phyloP scores from a whole-genome alignment of 2,797 vertebrate genomes.

The Squalus acanthias region DNA sequence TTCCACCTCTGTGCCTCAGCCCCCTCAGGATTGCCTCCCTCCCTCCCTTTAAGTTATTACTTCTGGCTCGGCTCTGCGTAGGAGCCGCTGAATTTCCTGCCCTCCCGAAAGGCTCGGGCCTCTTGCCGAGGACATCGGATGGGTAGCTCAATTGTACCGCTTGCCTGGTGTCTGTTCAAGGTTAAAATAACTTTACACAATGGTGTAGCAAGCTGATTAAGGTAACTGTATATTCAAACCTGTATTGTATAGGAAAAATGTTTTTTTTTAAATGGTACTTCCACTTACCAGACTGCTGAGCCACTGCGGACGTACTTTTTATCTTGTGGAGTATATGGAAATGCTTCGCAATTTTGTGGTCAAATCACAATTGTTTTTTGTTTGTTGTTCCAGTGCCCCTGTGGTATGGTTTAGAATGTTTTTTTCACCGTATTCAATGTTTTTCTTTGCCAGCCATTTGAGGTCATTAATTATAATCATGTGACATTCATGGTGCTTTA shows the following conservation, averaged over 20 bases:
- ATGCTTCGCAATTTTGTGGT: background rate
- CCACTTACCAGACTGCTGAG: background rate
- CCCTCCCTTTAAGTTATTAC: background rate
- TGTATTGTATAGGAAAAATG: background rate
- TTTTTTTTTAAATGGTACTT: background rate
- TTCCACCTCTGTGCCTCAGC: too few relatives aligned
- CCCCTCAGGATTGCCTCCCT: too few relatives aligned
- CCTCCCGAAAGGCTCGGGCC: background rate
- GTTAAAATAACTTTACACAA: background rate
- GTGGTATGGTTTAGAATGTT: background rate
- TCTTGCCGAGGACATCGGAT: background rate
- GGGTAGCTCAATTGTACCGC: background rate
- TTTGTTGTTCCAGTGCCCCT: background rate
- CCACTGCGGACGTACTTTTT: background rate
- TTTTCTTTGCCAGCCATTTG: background rate
- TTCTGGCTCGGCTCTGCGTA: background rate
- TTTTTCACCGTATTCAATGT: background rate
- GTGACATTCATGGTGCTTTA: background rate
- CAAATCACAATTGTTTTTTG: background rate
- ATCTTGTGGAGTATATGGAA: background rate
- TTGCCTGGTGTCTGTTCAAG: background rate
- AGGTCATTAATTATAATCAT: background rate
- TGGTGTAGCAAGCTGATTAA: background rate
- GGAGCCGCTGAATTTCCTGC: background rate
- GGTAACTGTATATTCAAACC: background rate